phyloP scores from a whole-genome alignment of 2,113 vertebrate species.

The Micronisus gabar region DNA sequence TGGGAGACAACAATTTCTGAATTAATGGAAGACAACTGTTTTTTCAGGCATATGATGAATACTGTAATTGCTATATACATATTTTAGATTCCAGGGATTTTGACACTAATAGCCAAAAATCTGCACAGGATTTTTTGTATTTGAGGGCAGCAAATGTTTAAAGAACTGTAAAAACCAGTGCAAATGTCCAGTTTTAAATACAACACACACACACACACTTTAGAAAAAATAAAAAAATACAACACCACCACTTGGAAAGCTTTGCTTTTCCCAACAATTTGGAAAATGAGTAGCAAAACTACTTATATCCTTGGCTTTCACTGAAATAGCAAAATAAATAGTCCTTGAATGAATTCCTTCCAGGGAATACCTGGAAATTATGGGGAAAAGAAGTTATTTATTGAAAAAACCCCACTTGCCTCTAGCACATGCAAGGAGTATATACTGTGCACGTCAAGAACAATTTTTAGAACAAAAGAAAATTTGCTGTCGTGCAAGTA shows the following conservation, averaged over 20 bases:
- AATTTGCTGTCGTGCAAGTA: neutral
- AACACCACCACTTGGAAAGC: neutral
- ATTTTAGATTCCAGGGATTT: neutral
- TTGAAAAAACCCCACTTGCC: neutral
- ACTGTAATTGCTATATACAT: neutral
- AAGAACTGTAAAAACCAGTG: neutral
- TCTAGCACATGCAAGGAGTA: accelerated
- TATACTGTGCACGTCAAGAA: neutral
- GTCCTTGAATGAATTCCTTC: neutral
- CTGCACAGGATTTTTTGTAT: neutral
- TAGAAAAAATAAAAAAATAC: neutral
- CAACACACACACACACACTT: neutral
- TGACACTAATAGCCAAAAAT: neutral
- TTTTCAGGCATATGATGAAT: neutral
- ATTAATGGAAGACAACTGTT: neutral
- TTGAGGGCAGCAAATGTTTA: neutral
- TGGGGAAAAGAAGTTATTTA: neutral
- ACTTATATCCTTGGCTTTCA: neutral
- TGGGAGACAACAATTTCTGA: neutral
- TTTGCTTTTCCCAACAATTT: neutral
- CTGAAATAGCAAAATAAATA: neutral
- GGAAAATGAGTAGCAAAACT: neutral
- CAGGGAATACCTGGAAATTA: neutral
- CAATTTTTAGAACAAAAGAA: neutral
- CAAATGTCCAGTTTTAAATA: neutral